Evolutionary conservation across 2,888 invertebrate species (phyloP), one percentile per base, ranked within the genome.

Genomic region (Mythimna ferrago): DNA sequence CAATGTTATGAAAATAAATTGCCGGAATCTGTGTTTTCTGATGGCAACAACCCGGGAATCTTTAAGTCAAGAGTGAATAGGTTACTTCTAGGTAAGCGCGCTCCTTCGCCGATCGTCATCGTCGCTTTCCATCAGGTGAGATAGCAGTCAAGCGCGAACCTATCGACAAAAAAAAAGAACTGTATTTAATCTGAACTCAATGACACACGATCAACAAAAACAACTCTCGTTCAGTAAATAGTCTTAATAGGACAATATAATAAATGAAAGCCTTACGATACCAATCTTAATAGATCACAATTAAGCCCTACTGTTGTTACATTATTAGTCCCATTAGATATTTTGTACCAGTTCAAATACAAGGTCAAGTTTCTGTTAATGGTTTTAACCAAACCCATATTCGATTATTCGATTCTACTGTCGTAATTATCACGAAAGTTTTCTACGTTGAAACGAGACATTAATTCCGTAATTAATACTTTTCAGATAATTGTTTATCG

Each of bases 401-500:
- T 14, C 26, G 14, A 61, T 58, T 21, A 1, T 60, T 14, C 26
- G 14, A 61, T 58, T 21, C 9, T 5, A 57, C 57, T 53, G 21
- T 53, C 44, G 44, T 19, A 16, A 56, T 21, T 16, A 66, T 51
- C 21, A 56, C 19, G 21, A 53, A 51, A 5, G 2, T 54, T 26
- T 61, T 51, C 16, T 64, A 11, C 21, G 44, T 32, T 44, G 11
- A 21, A 35, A 62, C n/a, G 0, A 57, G 38, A n/a, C 19, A 19
- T 61, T 66, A 48, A 78, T 16, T 19, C 3, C 0, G 32, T 62
- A 6, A 71, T 73, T 80, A 65, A 81, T 35, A 66, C 6, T 62
- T 96, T 95, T 77, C 94, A 97, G 97, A 96, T 97, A 91, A 97
- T 97, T 86, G 97, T 97, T 87, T 97, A 97, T 92, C 97, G 97